phyloP scores from a whole-genome alignment of 2,888 invertebrate species.

The Myopa tessellatipennis region DNA sequence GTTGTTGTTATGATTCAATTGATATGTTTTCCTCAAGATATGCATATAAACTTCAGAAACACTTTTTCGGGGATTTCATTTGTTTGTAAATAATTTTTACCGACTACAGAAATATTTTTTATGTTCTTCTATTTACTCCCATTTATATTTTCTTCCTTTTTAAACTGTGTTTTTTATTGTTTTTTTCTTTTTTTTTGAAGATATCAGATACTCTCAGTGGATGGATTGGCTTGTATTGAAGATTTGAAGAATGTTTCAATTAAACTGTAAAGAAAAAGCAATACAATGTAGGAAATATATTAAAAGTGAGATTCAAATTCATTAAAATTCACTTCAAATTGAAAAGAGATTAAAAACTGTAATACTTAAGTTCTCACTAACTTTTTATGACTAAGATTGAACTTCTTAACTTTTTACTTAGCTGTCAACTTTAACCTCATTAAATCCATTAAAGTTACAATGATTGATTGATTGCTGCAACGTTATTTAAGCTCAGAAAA shows the following conservation, averaged over 20 bases:
- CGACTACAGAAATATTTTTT: background rate
- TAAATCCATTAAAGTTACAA: too few species aligned
- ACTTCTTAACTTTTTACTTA: too few species aligned
- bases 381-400: too few species aligned
- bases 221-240: slow-evolving; percentile 15
- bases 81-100: background rate
- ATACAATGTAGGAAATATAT: background rate
- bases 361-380: too few species aligned
- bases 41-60: background rate
- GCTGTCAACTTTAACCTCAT: too few species aligned
- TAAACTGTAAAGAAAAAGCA: slow-evolving; percentile 17
- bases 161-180: background rate
- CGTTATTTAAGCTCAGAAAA: too few species aligned
- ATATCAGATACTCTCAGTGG: slow-evolving; percentile 23
- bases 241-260: background rate
- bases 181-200: background rate
- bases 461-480: too few species aligned
- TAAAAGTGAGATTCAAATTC: background rate
- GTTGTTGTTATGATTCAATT: slow-evolving; percentile 6
- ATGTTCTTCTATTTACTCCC: background rate
- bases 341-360: too few species aligned
- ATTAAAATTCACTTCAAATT: background rate
- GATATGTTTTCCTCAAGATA: background rate
- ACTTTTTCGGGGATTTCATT: background rate
- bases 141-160: background rate